Base-by-base conservation (phyloP, 2,888 invertebrate genomes). In the Embidobia sp. region DNA sequence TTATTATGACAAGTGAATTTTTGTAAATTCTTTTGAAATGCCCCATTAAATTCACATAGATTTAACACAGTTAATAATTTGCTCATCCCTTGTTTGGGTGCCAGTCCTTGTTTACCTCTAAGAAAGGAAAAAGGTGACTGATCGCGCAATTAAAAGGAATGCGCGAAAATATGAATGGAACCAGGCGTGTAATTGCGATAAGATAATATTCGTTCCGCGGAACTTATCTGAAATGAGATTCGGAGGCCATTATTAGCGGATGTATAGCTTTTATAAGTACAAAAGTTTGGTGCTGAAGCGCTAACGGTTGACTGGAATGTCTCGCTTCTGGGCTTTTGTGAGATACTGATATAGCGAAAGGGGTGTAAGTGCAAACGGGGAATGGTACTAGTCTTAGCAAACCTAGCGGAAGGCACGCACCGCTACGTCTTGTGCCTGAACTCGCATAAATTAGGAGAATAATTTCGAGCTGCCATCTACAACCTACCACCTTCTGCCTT, bases 361-460 rank as follows among this genome's bases (percentile, higher is more conserved):
- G 51, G 57, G 49, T 67, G 72, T 64, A 76, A 69, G 79, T 64
- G 57, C 48, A 64, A 73, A 53, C 31, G 33, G 22, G 35, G 31
- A 70, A 59, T 59, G 48, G 72, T 46, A 63, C 48, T 77, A 69
- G 77, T 77, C 69, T 77, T 70, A 51, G 73, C 74, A 64, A 74
- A 74, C 53, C 59, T 31, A 59, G 53, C 26, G 66, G 59, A 67
- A 79, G 55, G 64, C 78, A 79, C 76, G 78, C 78, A 76, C 51
- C 37, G 33, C 46, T 51, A 55, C 63, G 51, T 70, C 64, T 69
- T 40, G 44, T 69, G 67, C 76, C 72, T 73, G 76, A 55, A 67
- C 61, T 76, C 67, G 78, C 75, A 78, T 75, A 76, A 72, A 76
- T 76, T 78, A 76, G 59, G 57, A 46, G 59, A 55, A 78, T 74